A percentile compares a stretch with the other conserved stretches of the same genome.
Conservation (phyloP, 2,888 invertebrate species). For the Hypselothyrea guttata region DNA sequence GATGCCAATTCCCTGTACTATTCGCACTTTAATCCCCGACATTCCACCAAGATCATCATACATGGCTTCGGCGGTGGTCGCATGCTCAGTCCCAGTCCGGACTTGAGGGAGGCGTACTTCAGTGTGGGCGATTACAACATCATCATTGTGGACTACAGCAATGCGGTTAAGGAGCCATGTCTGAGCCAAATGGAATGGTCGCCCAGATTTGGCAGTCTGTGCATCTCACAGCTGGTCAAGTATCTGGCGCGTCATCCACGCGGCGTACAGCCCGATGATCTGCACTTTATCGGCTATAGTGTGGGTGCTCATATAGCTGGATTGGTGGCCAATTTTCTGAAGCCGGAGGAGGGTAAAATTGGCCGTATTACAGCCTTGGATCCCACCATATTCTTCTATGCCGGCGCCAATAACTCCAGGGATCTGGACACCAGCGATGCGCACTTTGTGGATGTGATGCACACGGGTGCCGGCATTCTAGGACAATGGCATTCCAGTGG, state of each 20-base stretch:
- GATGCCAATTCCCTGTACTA: constrained; percentile 87
- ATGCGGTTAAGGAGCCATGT: constrained; percentile 91
- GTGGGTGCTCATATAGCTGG: constrained; percentile 94
- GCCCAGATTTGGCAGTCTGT: constrained; percentile 86
- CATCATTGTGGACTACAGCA: constrained; percentile 92
- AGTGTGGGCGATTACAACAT: constrained; percentile 91
- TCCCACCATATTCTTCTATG: constrained; percentile 93
- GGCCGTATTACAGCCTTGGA: constrained; percentile 93
- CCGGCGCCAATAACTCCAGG: constrained; percentile 90
- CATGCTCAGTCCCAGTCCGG: constrained; percentile 91
- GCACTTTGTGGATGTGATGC: constrained; percentile 91
- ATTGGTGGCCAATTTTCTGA: constrained; percentile 89
- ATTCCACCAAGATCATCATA: constrained; percentile 93
- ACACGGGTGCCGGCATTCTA: constrained; percentile 93
- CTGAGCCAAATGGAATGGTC: constrained; percentile 89
- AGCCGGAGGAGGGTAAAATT: constrained; percentile 87
- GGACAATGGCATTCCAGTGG: constrained; percentile 95
- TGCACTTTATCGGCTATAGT: constrained; percentile 93
- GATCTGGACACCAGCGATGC: constrained; percentile 92
- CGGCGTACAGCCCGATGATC: constrained; percentile 87
- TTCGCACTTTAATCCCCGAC: constrained; percentile 89
- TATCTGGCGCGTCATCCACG: constrained; percentile 91
- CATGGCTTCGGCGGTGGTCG: constrained; percentile 95
- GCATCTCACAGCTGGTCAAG: constrained; percentile 91
- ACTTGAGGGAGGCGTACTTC: constrained; percentile 92